Conservation (phyloP, 2,113 vertebrate species). For the Gavialis gangeticus region DNA sequence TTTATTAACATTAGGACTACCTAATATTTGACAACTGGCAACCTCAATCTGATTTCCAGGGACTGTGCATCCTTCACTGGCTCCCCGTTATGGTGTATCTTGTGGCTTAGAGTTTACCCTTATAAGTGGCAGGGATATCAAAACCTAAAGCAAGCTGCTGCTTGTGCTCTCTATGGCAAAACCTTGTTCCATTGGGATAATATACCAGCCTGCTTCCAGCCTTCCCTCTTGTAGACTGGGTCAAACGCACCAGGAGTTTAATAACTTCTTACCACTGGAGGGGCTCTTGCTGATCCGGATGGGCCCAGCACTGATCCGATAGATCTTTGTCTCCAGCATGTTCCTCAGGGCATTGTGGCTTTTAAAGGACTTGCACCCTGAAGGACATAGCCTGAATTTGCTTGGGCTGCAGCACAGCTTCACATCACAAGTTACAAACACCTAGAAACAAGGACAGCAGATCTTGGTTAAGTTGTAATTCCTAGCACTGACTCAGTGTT, state of each 20-base stretch:
- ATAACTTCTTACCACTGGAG: not conserved
- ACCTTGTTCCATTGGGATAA: not conserved
- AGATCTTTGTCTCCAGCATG: not conserved
- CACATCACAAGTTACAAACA: conserved; percentile 29
- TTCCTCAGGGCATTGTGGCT: not conserved
- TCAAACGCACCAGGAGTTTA: not conserved
- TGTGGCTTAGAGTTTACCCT: not conserved
- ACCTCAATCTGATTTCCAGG: not conserved
- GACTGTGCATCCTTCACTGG: not conserved
- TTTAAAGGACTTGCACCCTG: not conserved
- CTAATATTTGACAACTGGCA: not conserved
- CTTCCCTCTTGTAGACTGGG: not conserved
- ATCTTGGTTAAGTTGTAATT: not conserved
- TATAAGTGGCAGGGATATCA: not conserved
- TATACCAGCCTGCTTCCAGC: not conserved
- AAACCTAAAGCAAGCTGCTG: not conserved
- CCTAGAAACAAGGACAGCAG: not conserved
- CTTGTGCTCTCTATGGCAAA: not conserved
- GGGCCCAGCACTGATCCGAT: not conserved
- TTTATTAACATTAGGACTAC: not conserved
- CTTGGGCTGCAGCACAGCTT: conserved; percentile 2
- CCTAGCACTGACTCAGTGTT: not conserved
- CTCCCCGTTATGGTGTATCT: not conserved
- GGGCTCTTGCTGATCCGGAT: not conserved
- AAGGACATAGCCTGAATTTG: not conserved